Percentiles rank a stretch among this genome's conserved stretches.
Conservation (phyloP, 2,888 invertebrate genomes). For the Diachrysia chrysitis region DNA sequence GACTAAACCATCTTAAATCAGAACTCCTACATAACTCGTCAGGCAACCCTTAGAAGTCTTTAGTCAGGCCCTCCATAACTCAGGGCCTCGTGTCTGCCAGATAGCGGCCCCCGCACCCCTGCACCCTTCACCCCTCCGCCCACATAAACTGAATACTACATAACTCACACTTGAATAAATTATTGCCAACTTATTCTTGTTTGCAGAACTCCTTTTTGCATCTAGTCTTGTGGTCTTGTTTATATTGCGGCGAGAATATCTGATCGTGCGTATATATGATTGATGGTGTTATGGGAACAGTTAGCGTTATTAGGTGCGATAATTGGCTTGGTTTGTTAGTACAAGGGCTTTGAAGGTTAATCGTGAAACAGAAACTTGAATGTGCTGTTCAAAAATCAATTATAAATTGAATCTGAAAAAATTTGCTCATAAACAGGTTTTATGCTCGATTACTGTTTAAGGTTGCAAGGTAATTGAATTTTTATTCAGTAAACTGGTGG, state of each 20-base stretch:
- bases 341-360: constrained; percentile 18
- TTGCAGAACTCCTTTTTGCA: constrained; percentile 74
- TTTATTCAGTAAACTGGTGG: background rate
- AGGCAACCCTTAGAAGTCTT: constrained; percentile 57
- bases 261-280: constrained; percentile 56
- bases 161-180: constrained; percentile 85
- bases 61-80: constrained; percentile 59
- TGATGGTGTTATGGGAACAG: constrained; percentile 43
- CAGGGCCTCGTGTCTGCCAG: constrained; percentile 60
- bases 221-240: constrained; percentile 69
- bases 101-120: constrained; percentile 69
- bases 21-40: constrained; percentile 49
- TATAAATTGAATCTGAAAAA: background rate
- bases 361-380: background rate
- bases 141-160: constrained; percentile 83
- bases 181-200: constrained; percentile 82
- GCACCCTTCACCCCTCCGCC: constrained; percentile 58
- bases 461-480: background rate
- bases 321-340: constrained; percentile 33
- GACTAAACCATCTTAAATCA: constrained; percentile 36
- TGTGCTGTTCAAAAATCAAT: background rate
- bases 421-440: background rate
- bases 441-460: background rate
- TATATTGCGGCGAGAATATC: constrained; percentile 63
- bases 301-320: constrained; percentile 50